phyloP scores from a whole-genome alignment of 2,888 invertebrate species.

The Reticulitermes lucifugus region DNA sequence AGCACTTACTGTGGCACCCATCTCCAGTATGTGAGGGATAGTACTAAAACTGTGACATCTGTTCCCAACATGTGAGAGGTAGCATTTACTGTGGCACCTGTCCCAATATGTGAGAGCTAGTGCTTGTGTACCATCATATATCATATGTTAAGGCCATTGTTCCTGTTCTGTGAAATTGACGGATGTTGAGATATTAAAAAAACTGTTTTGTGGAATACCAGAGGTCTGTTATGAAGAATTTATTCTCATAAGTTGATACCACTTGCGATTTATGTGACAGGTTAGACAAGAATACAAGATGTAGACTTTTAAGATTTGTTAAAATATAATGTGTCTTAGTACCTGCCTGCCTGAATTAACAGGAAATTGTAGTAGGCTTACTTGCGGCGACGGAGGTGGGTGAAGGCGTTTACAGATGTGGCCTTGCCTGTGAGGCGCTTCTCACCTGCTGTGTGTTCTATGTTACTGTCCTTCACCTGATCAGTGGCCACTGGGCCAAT shows the following conservation, averaged over 20 bases:
- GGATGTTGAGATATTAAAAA: not conserved
- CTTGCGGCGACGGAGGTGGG: constrained; percentile 54
- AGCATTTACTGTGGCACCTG: not conserved
- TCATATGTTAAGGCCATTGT: not conserved
- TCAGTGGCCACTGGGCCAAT: constrained; percentile 87
- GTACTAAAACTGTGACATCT: no score
- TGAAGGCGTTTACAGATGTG: constrained; percentile 55
- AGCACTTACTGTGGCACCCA: no score
- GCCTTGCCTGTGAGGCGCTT: constrained; percentile 75
- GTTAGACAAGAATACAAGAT: constrained; percentile 32
- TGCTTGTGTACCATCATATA: not conserved
- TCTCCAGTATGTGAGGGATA: no score
- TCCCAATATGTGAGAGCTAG: not conserved
- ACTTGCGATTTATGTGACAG: not conserved
- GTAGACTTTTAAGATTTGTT: constrained; percentile 12
- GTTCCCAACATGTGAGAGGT: not conserved
- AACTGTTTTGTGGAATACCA: not conserved
- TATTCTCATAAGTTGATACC: not conserved
- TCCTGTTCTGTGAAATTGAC: not conserved
- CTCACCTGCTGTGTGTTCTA: constrained; percentile 85
- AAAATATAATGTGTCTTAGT: not conserved
- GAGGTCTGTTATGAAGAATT: not conserved
- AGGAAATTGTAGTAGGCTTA: constrained; percentile 5
- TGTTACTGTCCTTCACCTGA: constrained; percentile 74
- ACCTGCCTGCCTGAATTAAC: constrained; percentile 6